These are phyloP conservation scores for Zenarchopterus dispar DNA, from an alignment of 2,797 vertebrate genomes.

Conservation along the genomic window DNA sequence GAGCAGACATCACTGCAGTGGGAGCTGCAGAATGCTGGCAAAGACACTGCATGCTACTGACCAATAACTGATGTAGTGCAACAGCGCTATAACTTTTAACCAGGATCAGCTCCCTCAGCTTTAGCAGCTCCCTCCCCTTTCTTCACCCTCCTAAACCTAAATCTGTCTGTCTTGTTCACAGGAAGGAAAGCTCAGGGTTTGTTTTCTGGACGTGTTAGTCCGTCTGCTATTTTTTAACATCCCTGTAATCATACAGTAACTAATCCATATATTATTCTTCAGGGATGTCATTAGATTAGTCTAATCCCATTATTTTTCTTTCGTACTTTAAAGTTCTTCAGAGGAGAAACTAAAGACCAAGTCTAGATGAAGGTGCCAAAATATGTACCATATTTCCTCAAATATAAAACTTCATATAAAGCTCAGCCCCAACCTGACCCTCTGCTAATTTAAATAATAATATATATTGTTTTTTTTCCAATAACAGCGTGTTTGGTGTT, in stretches of 20 bases:
- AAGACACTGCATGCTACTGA: not conserved
- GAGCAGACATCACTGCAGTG: not conserved
- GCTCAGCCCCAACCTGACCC: too few species aligned
- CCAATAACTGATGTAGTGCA: not conserved
- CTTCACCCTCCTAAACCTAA: constrained; percentile 80
- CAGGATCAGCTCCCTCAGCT: constrained; percentile 1
- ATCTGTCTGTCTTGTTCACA: constrained; percentile 7
- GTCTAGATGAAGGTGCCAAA: not conserved
- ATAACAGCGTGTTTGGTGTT: too few species aligned
- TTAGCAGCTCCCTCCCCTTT: constrained; percentile 17
- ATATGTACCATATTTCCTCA: not conserved
- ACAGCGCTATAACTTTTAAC: too few species aligned
- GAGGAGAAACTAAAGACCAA: not conserved
- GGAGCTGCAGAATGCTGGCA: constrained; percentile 8
- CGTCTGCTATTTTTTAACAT: constrained; percentile 21
- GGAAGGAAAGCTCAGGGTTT: constrained; percentile 16
- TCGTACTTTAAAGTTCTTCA: not conserved
- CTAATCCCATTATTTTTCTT: not conserved
- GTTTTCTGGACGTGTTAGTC: constrained; percentile 27
- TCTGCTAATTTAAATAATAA: too few species aligned
- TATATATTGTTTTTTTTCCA: too few species aligned
- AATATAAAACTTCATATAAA: not conserved
- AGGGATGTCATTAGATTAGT: constrained; percentile 1
- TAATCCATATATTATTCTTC: constrained; percentile 11
- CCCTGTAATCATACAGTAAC: constrained; percentile 3